Evolutionary conservation across 35 echinoderm and acorn worm genomes (phyloP).

Genomic region (Heliocidaris erythrogramma): DNA sequence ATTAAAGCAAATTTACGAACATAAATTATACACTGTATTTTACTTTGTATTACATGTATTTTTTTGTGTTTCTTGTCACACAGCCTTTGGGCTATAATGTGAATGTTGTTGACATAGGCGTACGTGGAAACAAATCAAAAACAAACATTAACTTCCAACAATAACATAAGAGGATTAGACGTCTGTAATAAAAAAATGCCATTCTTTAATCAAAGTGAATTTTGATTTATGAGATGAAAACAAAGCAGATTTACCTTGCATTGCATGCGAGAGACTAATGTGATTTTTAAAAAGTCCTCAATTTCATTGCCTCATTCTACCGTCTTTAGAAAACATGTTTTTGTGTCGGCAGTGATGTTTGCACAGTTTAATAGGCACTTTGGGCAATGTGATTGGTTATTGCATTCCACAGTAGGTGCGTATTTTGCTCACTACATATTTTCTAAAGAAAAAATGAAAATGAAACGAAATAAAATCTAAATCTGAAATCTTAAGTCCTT

Average conservation of each 20-base stretch:
- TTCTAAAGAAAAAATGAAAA: too few relatives aligned
- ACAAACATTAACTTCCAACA: not conserved
- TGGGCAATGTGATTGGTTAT: not conserved
- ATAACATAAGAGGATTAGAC: not conserved
- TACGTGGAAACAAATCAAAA: not conserved
- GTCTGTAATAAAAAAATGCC: not conserved
- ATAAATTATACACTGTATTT: too few relatives aligned
- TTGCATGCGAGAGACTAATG: not conserved
- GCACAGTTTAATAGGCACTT: not conserved
- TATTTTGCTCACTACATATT: too few relatives aligned
- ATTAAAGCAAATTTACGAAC: too few relatives aligned
- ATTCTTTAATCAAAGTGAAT: not conserved
- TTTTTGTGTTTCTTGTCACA: too few relatives aligned
- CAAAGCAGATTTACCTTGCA: not conserved
- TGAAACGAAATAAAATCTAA: too few relatives aligned
- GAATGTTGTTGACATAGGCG: too few relatives aligned
- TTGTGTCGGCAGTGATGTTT: not conserved
- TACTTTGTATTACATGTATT: too few relatives aligned
- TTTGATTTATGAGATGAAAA: too few relatives aligned
- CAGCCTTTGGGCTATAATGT: too few relatives aligned
- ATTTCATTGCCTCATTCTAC: not conserved
- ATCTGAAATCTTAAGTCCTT: too few relatives aligned
- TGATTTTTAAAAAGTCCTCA: not conserved
- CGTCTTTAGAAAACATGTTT: not conserved
- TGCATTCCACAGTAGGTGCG: too few relatives aligned